These are phyloP conservation scores for Oscheius onirici DNA, from an alignment of 2,888 invertebrate genomes.

Conservation along the genomic window DNA sequence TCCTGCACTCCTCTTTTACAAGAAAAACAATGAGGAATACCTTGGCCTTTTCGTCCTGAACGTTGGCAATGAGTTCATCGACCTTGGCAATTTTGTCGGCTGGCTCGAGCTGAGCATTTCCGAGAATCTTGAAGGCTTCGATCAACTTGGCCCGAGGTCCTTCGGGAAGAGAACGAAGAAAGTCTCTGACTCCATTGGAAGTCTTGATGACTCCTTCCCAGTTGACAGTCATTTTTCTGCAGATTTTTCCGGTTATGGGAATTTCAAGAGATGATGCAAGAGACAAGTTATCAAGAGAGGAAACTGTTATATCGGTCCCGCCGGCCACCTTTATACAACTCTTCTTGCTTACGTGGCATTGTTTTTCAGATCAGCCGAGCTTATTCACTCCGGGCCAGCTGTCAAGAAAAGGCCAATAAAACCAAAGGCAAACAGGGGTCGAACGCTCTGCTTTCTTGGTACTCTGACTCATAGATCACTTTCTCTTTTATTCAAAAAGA, in stretches of 20 bases:
- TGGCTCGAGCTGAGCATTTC: conserved; percentile 13
- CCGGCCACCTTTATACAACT: conserved; percentile 20
- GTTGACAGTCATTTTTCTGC: conserved; percentile 6
- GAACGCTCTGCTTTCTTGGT: neutral
- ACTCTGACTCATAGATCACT: neutral
- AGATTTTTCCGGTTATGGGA: neutral
- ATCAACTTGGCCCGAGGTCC: conserved; percentile 21
- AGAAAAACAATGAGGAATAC: neutral
- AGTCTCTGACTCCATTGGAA: neutral
- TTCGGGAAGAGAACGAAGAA: conserved; percentile 9
- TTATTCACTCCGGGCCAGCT: neutral
- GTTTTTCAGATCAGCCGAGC: conserved; percentile 13
- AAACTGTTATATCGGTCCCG: neutral
- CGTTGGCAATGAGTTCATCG: conserved; percentile 2
- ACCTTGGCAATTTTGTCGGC: conserved; percentile 20
- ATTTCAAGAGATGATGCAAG: conserved; percentile 15
- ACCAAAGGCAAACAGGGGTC: conserved; percentile 8
- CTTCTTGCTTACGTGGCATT: conserved; percentile 19
- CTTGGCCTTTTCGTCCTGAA: conserved; percentile 18
- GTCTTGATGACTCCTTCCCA: conserved; percentile 2
- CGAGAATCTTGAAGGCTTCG: conserved; percentile 28
- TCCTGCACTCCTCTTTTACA: neutral
- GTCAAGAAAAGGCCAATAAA: conserved; percentile 6
- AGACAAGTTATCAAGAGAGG: conserved; percentile 12
- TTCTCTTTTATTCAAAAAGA: neutral